Base-by-base conservation (phyloP, 2,888 invertebrate species). In the Catonia carolina region DNA sequence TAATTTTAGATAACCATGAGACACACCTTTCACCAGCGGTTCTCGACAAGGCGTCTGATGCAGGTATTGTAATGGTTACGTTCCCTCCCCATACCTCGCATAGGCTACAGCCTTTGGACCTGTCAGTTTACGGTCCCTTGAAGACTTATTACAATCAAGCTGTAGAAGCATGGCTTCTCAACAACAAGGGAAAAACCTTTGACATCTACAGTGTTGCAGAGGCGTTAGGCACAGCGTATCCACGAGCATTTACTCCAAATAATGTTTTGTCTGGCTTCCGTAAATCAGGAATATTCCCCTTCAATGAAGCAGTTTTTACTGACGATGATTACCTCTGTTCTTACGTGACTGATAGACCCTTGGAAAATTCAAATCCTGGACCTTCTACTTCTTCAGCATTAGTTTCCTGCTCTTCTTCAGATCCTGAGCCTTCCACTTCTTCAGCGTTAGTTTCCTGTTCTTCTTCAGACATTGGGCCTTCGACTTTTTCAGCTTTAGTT, bases 111-210 rank as follows among this genome's bases (percentile, higher is more conserved):
- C 68, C 66, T 20, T 49, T 66, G 23, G 65, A 63, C 56, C 49
- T 57, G 14, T 17, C 58, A 22, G 58, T 62, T 7, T 65, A 50
- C 58, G 61, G 59, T 23, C 62, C 62, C 5, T 62, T 61, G 17
- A 60, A 62, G 37, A 50, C 57, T 17, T 56, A 51, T 36, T 60
- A 55, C 37, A 58, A 52, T 52, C n/a, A 17, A 12, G 35, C 54
- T 15, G 45, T 48, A 3, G 22, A 58, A 41, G n/a, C 37, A 1
- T 58, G 60, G 58, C 41, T 58, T 63, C 53, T 65, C 41, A 58
- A 47, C 49, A 41, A 68, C 51, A 65, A 65, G 23, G 65, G 66
- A 10, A 62, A 65, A 56, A 56, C 63, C 8, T 63, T 65, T 20
- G 61, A 62, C 33, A 60, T 60, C 36, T 57, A 60, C 41, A 50